These are phyloP conservation scores for Standfussiana lucernea DNA, from an alignment of 2,888 invertebrate species.

Conservation along the genomic window DNA sequence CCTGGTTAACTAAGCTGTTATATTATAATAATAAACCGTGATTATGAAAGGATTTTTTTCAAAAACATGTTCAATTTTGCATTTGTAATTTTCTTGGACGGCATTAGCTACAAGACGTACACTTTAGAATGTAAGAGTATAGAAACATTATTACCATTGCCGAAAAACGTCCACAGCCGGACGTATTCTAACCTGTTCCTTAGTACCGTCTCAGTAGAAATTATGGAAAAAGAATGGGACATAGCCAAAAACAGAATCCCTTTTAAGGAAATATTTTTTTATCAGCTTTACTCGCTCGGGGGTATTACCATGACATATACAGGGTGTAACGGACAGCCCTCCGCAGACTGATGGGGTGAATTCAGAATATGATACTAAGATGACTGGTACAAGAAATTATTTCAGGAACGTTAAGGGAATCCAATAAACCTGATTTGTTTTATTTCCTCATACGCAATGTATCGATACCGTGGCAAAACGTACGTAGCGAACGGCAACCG, in stretches of 20 bases:
- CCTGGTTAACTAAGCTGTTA: slow-evolving; percentile 53
- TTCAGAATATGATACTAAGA: too few relatives aligned
- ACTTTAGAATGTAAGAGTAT: not conserved
- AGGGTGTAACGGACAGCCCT: too few relatives aligned
- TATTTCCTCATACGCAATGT: too few relatives aligned
- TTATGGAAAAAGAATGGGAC: not conserved
- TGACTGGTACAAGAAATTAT: too few relatives aligned
- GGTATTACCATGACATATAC: slow-evolving; percentile 33
- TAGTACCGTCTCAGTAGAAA: slow-evolving; percentile 24
- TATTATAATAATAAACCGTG: slow-evolving; percentile 3
- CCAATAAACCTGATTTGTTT: too few relatives aligned
- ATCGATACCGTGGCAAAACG: too few relatives aligned
- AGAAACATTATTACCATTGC: not conserved
- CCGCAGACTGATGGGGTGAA: too few relatives aligned
- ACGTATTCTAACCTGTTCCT: not conserved
- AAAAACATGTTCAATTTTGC: slow-evolving; percentile 20
- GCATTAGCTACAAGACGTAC: not conserved
- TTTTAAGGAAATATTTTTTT: slow-evolving; percentile 50
- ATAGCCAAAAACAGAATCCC: slow-evolving; percentile 33
- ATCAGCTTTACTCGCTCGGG: slow-evolving; percentile 39
- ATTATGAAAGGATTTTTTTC: slow-evolving; percentile 2
- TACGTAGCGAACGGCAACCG: too few relatives aligned
- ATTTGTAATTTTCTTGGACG: slow-evolving; percentile 22
- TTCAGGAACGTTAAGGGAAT: too few relatives aligned
- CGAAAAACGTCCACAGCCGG: not conserved